Conservation (phyloP, 2,888 invertebrate genomes). For the Achlya flavicornis region DNA sequence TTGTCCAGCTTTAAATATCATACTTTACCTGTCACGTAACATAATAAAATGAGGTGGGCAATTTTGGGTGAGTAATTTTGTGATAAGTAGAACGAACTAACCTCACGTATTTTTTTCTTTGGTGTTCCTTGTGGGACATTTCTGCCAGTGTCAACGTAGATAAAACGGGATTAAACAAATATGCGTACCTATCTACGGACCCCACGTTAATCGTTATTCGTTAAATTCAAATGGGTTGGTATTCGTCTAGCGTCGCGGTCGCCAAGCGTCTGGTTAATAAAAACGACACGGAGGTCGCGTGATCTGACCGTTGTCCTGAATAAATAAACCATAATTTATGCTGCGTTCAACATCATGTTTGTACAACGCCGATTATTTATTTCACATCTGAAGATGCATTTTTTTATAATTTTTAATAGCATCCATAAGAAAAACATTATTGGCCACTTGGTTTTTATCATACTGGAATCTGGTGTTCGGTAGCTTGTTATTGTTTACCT, state of each 20-base stretch:
- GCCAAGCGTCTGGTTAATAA: constrained; percentile 45
- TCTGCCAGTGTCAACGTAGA: too few relatives aligned
- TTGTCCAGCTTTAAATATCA: too few relatives aligned
- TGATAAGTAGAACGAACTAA: not conserved
- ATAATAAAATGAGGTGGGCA: too few relatives aligned
- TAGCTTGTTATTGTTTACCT: too few relatives aligned
- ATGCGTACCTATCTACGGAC: too few relatives aligned
- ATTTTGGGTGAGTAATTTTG: too few relatives aligned
- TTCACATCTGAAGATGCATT: constrained; percentile 8
- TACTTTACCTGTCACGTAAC: too few relatives aligned
- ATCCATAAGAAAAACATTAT: not conserved
- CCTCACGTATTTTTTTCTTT: too few relatives aligned
- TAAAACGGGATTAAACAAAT: too few relatives aligned
- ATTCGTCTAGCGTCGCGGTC: constrained; percentile 33
- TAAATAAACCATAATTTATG: constrained; percentile 53
- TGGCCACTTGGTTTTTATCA: not conserved
- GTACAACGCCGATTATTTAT: constrained; percentile 45
- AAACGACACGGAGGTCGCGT: constrained; percentile 52
- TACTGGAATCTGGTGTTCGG: not conserved
- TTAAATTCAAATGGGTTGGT: constrained; percentile 21
- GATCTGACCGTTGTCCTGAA: constrained; percentile 49
- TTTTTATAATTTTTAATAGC: not conserved
- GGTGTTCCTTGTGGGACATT: too few relatives aligned
- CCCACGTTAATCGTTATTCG: not conserved
- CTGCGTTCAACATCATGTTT: constrained; percentile 40